A percentile compares a stretch with the other conserved stretches of the same genome.
phyloP scores from a whole-genome alignment of 53 echinoderm and acorn worm species.

The Pentamera pediparva region DNA sequence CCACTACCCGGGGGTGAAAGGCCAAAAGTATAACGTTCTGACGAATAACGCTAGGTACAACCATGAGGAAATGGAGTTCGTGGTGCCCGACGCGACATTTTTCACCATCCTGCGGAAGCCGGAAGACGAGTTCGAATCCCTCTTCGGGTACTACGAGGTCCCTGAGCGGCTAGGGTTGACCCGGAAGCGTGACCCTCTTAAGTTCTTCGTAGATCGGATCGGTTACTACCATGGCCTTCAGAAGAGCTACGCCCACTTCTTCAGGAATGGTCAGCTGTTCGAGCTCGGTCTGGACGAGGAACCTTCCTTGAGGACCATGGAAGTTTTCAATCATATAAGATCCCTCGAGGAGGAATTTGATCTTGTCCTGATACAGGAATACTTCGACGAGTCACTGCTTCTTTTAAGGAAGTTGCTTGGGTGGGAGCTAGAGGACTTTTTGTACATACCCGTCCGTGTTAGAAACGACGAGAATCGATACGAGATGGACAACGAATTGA shows the following conservation, averaged over 20 bases:
- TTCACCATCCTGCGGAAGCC: constrained; percentile 72
- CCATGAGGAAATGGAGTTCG: constrained; percentile 41
- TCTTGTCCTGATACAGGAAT: constrained; percentile 54
- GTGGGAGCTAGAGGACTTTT: constrained; percentile 46
- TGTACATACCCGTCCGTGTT: constrained; percentile 39
- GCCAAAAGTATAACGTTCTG: constrained; percentile 44
- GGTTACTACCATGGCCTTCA: background rate
- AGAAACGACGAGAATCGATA: constrained; percentile 21
- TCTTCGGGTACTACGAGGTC: constrained; percentile 58
- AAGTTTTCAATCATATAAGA: constrained; percentile 31
- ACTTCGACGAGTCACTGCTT: constrained; percentile 55
- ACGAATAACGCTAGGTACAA: constrained; percentile 59
- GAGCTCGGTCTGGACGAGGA: constrained; percentile 45
- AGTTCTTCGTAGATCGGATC: constrained; percentile 24
- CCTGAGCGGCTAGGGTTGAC: background rate
- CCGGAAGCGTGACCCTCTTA: constrained; percentile 18
- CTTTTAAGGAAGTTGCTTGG: constrained; percentile 40
- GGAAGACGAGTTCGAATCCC: constrained; percentile 56
- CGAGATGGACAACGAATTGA: constrained; percentile 10
- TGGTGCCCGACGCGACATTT: constrained; percentile 52
- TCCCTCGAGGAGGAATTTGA: constrained; percentile 45
- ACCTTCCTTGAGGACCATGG: constrained; percentile 17
- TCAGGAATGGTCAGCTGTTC: constrained; percentile 41
- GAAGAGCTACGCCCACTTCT: constrained; percentile 24
- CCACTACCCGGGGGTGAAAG: background rate